phyloP scores from a whole-genome alignment of 2,888 invertebrate genomes.

The Tinea trinotella region DNA sequence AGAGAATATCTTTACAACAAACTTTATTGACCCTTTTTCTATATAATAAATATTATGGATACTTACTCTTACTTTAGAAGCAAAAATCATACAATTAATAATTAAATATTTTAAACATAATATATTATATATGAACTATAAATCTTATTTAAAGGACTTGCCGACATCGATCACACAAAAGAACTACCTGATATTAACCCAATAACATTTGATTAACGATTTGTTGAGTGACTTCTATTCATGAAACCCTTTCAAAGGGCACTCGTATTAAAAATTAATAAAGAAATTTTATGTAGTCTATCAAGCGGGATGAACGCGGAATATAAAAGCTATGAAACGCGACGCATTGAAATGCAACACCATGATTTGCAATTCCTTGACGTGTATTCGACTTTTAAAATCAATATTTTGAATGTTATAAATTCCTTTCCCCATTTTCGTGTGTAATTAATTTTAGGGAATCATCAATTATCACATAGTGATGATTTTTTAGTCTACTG shows the following conservation, averaged over 20 bases:
- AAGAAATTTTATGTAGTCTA: slow-evolving; percentile 29
- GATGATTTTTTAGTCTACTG: no score
- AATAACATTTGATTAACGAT: slow-evolving; percentile 69
- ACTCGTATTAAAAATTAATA: slow-evolving; percentile 64
- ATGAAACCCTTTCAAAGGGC: slow-evolving; percentile 58
- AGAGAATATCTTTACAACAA: no score
- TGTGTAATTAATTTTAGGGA: no score
- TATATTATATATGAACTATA: slow-evolving; percentile 33
- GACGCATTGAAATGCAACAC: slow-evolving; percentile 19
- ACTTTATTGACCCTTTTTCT: no score
- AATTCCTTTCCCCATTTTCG: no score
- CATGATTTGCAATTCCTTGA: slow-evolving; percentile 32
- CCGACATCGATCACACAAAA: slow-evolving; percentile 57
- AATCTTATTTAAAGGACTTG: slow-evolving; percentile 54
- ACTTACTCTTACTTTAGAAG: no score
- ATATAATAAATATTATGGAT: no score
- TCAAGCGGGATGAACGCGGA: neutral
- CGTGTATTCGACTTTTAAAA: neutral
- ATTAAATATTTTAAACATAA: no score
- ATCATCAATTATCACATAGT: no score
- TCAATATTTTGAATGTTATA: neutral
- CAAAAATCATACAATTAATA: no score
- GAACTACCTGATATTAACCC: slow-evolving; percentile 65
- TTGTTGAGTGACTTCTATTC: slow-evolving; percentile 69
- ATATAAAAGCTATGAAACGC: slow-evolving; percentile 1